A percentile compares a stretch with the other conserved stretches of the same genome.
Evolutionary conservation across 2,888 invertebrate genomes (phyloP).

Genomic region (Steinernema carpocapsae): DNA sequence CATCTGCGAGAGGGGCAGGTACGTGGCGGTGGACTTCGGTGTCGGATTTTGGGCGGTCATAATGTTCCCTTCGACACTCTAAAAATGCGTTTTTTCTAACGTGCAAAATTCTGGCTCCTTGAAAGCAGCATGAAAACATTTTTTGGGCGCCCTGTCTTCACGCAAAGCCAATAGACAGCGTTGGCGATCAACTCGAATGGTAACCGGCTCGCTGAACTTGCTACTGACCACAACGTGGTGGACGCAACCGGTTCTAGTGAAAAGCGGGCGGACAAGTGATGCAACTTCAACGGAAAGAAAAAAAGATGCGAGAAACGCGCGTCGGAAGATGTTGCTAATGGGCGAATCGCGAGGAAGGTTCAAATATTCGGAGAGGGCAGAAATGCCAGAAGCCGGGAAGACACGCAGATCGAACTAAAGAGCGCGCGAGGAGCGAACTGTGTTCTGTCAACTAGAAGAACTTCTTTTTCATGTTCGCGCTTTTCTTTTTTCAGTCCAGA

Average conservation of each 20-base stretch:
- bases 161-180: too few species aligned
- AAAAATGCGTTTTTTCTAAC: neutral
- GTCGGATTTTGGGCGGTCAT: constrained; percentile 8
- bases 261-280: constrained; percentile 26
- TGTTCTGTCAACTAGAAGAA: neutral
- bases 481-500: constrained; percentile 13
- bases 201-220: constrained; percentile 14
- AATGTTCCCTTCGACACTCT: constrained; percentile 23
- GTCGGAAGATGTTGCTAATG: constrained; percentile 17
- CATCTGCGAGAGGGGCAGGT: constrained; percentile 31
- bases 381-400: neutral
- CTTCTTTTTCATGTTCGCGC: constrained; percentile 1
- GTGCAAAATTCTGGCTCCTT: neutral
- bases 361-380: neutral
- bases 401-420: neutral
- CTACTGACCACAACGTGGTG: constrained; percentile 20
- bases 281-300: constrained; percentile 15
- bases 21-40: neutral
- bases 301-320: neutral
- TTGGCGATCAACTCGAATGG: neutral
- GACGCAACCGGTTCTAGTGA: constrained; percentile 25
- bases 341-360: neutral
- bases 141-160: too few species aligned
- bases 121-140: neutral
- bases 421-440: neutral